Base-by-base conservation (phyloP, 1,140 invertebrate species). In the Drosophila sucinea region DNA sequence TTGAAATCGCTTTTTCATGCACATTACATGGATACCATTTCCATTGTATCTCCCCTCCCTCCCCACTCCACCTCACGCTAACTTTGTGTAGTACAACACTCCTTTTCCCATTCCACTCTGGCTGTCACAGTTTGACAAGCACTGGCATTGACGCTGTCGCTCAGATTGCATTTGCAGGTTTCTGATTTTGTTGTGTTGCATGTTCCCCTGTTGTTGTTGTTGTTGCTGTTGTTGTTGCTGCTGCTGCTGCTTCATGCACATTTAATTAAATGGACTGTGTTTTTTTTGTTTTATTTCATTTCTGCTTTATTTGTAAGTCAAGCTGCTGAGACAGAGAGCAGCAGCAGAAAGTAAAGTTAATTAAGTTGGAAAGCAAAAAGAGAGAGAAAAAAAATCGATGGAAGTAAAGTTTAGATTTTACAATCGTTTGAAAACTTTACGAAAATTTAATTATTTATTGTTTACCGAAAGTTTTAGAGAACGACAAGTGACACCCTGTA, bases 61-160 rank as follows among this genome's bases (percentile, higher is more conserved):
- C 23, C 6, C 41, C 17, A 1, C 6, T 7, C 44, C n/a, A 7
- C n/a, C 23, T 51, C 23, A 27, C 1, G 3, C 44, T 8, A 27
- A 51, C 23, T 51, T 17, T 51, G 7, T 51, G 25, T 23, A 25
- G 44, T 25, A 51, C 44, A 41, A 41, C 40, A 51, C 44, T 51
- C 44, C 44, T 51, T 27, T 41, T 55, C 17, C n/a, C 54, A 56
- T 55, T 41, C 56, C 30, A 32, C 55, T 35, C 27, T 38, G 47
- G 25, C 73, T 77, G 73, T 77, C 65, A 78, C 70, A 82, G 79
- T 81, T 81, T 81, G 79, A 81, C 68, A 77, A 67, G 57, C 38
- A 81, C 79, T 77, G 77, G 63, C 78, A 79, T 58, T 70, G 55
- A 67, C 69, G 67, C 33, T 35, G 61, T 81, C 79, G 41, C 73